Evolutionary conservation across 2,797 vertebrate species (phyloP).

Genomic region (Philypnodon macrostomus): DNA sequence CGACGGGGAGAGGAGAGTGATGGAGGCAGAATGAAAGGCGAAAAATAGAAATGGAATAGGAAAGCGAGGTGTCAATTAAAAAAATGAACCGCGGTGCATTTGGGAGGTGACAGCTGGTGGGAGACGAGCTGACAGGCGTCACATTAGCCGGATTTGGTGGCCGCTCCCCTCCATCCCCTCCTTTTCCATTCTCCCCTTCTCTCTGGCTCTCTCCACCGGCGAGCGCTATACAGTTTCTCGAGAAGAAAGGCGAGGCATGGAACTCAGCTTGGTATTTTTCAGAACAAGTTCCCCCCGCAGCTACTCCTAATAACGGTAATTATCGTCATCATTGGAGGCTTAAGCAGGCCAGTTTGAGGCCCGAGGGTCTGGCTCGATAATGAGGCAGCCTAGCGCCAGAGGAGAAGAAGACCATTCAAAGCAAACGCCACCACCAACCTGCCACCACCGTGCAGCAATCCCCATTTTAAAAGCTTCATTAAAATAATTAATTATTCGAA

Average conservation of each 20-base stretch:
- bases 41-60: conserved; percentile 77
- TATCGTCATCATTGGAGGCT: conserved; percentile 79
- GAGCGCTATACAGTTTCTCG: conserved; percentile 63
- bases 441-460: conserved; percentile 63
- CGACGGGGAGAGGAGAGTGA: conserved; percentile 57
- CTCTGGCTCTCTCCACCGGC: conserved; percentile 61
- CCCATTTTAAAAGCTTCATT: conserved; percentile 77
- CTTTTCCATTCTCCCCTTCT: conserved; percentile 47
- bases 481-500: conserved; percentile 81
- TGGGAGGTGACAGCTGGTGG: conserved; percentile 87
- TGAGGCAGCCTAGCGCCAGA: conserved; percentile 66
- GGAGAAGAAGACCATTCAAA: conserved; percentile 69
- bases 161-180: conserved; percentile 66
- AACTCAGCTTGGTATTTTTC: conserved; percentile 75
- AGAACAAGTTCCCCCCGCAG: conserved; percentile 81
- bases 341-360: conserved; percentile 80
- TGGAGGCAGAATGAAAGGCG: conserved; percentile 71
- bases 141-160: conserved; percentile 82
- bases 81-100: conserved; percentile 84
- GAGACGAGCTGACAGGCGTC: conserved; percentile 90
- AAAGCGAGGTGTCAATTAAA: conserved; percentile 97
- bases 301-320: conserved; percentile 85
- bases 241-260: conserved; percentile 49
- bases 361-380: conserved; percentile 78
- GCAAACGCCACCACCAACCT: conserved; percentile 59